Evolutionary conservation across 1,140 invertebrate genomes (phyloP).

Genomic region (Lucilia cuprina): DNA sequence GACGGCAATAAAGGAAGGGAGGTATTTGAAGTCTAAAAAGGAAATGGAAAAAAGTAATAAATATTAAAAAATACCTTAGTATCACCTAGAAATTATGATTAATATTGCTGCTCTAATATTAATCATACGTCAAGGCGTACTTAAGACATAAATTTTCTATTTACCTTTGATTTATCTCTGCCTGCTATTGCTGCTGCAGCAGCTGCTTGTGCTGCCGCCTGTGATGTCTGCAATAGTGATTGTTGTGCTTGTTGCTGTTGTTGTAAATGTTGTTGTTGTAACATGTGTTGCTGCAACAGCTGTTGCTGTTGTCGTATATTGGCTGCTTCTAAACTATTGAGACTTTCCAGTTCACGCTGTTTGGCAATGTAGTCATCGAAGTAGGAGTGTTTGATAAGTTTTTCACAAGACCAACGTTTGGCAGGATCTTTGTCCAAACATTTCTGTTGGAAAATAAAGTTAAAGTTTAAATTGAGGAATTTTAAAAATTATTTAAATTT

Average conservation of each 20-base stretch:
- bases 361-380: slow-evolving; percentile 62
- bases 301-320: slow-evolving; percentile 53
- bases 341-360: slow-evolving; percentile 55
- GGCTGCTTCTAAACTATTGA: slow-evolving; percentile 54
- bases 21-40: slow-evolving; percentile 58
- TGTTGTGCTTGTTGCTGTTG: slow-evolving; percentile 48
- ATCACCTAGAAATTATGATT: background rate
- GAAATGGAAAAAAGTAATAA: background rate
- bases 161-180: slow-evolving; percentile 61
- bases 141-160: background rate
- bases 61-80: background rate
- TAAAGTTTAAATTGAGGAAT: too few species aligned
- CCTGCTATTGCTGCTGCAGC: slow-evolving; percentile 47
- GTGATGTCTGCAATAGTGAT: slow-evolving; percentile 23
- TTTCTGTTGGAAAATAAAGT: slow-evolving; percentile 73
- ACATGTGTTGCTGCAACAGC: slow-evolving; percentile 54
- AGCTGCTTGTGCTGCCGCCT: slow-evolving; percentile 45
- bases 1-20: slow-evolving; percentile 58
- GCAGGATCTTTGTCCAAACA: slow-evolving; percentile 95
- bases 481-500: too few species aligned
- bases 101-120: background rate
- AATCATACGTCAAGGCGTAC: background rate
- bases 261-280: slow-evolving; percentile 49
- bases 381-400: slow-evolving; percentile 82
- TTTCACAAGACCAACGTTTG: slow-evolving; percentile 88